Conservation (phyloP, 2,113 vertebrate genomes). For the Zingel zingel region DNA sequence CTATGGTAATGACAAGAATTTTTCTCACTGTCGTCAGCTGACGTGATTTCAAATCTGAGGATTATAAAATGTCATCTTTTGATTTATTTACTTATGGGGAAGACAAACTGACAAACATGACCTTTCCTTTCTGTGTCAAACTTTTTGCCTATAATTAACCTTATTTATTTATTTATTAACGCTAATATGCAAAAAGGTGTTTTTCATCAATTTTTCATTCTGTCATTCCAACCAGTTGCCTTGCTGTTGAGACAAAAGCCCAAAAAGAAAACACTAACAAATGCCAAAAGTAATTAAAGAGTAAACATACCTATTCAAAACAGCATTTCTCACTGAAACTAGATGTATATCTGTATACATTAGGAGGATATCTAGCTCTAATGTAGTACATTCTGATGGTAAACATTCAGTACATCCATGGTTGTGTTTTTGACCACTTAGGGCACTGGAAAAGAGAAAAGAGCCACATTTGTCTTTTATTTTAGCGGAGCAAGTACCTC, state of each 20-base stretch:
- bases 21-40: constrained; percentile 11
- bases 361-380: too few species aligned
- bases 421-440: too few species aligned
- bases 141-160: not conserved
- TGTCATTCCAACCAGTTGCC: not conserved
- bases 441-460: too few species aligned
- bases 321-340: not conserved
- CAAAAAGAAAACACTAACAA: not conserved
- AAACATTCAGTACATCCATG: too few species aligned
- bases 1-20: constrained; percentile 9
- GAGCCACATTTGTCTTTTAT: too few species aligned
- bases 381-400: too few species aligned
- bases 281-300: not conserved
- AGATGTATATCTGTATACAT: not conserved
- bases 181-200: not conserved
- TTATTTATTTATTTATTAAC: not conserved
- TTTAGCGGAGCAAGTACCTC: not conserved
- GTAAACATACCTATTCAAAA: not conserved
- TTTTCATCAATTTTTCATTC: not conserved
- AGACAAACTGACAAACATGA: not conserved
- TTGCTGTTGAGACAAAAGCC: not conserved
- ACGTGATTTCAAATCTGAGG: not conserved
- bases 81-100: not conserved
- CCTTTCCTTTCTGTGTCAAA: not conserved
- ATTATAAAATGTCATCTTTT: not conserved